These are phyloP conservation scores for Ceryle rudis DNA, from an alignment of 2,797 vertebrate species.

Conservation along the genomic window DNA sequence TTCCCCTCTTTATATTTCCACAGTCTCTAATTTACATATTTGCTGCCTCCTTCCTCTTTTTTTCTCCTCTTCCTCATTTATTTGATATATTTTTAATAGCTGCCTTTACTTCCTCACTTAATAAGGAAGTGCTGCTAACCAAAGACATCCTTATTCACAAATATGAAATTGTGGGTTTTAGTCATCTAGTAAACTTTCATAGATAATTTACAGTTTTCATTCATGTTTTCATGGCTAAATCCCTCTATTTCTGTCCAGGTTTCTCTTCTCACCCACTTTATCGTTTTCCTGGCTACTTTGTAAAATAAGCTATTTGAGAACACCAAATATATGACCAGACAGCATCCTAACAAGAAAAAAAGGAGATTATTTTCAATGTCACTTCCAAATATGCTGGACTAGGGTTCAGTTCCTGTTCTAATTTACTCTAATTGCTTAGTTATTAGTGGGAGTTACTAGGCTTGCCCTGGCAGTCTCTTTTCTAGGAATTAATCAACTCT, in stretches of 20 bases:
- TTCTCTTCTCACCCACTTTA: not conserved
- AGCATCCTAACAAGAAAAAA: not conserved
- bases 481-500: constrained; percentile 1
- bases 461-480: not conserved
- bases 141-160: not conserved
- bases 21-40: not conserved
- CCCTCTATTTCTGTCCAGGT: not conserved
- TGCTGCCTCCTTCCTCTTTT: constrained; percentile 15
- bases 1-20: not conserved
- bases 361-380: not conserved
- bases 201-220: not conserved
- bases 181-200: not conserved
- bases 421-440: not conserved
- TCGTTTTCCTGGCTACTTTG: not conserved
- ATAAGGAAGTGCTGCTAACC: not conserved
- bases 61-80: not conserved
- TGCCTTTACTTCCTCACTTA: constrained; percentile 4
- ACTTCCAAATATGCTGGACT: not conserved
- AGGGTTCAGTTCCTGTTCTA: not conserved
- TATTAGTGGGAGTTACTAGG: not conserved
- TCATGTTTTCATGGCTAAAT: not conserved
- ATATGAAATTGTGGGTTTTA: not conserved
- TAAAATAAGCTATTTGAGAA: not conserved
- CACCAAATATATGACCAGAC: not conserved
- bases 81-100: constrained; percentile 7